A percentile compares a stretch with the other conserved stretches of the same genome.
Conservation (phyloP, 2,113 vertebrate species). For the Labeo catla region DNA sequence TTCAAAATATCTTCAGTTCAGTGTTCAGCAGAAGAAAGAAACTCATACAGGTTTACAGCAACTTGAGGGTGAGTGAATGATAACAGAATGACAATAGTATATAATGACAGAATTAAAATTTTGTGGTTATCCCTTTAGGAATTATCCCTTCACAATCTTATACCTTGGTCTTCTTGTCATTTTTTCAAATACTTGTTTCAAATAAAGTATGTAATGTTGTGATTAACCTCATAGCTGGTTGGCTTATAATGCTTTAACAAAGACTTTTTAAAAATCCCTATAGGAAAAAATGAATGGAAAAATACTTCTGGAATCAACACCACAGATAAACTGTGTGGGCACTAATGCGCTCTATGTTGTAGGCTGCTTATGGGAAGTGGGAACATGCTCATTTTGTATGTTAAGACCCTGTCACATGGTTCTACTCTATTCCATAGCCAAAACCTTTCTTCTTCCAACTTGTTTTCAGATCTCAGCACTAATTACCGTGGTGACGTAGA, state of each 20-base stretch:
- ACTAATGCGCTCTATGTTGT: background rate
- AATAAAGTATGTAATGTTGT: background rate
- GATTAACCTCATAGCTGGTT: background rate
- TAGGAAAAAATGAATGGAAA: background rate
- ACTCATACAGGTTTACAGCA: too few species aligned
- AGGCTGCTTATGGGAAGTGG: background rate
- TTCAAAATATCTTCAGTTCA: too few species aligned
- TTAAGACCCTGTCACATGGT: background rate
- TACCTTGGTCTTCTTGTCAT: background rate
- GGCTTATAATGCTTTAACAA: background rate
- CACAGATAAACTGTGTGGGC: background rate
- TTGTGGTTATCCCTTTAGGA: too few species aligned
- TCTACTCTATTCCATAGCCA: background rate
- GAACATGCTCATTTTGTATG: background rate
- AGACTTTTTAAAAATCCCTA: background rate
- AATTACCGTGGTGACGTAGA: background rate
- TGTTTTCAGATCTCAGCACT: slow-evolving; percentile 26
- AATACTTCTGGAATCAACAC: background rate
- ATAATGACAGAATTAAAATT: too few species aligned
- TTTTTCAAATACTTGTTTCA: background rate
- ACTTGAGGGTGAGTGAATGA: too few species aligned
- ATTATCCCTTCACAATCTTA: background rate
- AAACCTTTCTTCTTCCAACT: background rate
- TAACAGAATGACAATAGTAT: too few species aligned
- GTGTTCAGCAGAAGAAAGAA: too few species aligned